These are phyloP conservation scores for Diplosoma virens DNA, from an alignment of 23 tunicate species.

Conservation along the genomic window DNA sequence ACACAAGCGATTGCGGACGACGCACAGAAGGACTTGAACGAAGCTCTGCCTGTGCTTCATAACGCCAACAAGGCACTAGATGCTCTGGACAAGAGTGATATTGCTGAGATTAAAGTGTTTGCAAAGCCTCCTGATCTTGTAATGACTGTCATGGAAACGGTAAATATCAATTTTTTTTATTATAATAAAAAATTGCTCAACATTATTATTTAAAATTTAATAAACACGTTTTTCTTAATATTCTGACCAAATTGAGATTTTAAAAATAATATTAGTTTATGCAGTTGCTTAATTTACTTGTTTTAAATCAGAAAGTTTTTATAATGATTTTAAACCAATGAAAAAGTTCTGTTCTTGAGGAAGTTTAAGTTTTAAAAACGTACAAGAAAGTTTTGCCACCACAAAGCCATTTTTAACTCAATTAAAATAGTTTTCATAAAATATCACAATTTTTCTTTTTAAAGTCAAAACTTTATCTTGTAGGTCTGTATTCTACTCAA, in stretches of 20 bases:
- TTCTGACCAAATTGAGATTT: background rate
- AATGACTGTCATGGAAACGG: slow-evolving; percentile 95
- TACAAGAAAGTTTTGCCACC: no score
- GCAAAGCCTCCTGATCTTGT: slow-evolving; percentile 95
- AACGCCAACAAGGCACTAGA: slow-evolving; percentile 92
- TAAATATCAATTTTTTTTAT: background rate
- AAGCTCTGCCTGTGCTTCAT: slow-evolving; percentile 79
- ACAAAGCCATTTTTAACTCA: no score
- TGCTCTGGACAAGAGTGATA: slow-evolving; percentile 90
- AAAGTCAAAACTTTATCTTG: no score
- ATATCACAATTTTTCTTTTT: no score
- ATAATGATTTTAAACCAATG: no score
- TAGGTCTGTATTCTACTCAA: slow-evolving; percentile 78
- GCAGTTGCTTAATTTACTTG: no score
- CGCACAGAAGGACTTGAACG: slow-evolving; percentile 91
- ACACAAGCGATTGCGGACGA: slow-evolving; percentile 98
- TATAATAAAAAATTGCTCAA: background rate
- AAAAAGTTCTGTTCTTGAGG: no score
- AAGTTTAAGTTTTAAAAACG: no score
- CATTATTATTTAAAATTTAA: background rate
- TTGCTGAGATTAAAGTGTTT: slow-evolving; percentile 90
- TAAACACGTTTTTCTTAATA: background rate
- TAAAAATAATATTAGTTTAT: background rate
- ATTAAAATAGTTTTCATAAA: no score
- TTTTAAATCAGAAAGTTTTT: no score